Base-by-base conservation (phyloP, 2,113 vertebrate species). In the Aspiorhynchus laticeps region DNA sequence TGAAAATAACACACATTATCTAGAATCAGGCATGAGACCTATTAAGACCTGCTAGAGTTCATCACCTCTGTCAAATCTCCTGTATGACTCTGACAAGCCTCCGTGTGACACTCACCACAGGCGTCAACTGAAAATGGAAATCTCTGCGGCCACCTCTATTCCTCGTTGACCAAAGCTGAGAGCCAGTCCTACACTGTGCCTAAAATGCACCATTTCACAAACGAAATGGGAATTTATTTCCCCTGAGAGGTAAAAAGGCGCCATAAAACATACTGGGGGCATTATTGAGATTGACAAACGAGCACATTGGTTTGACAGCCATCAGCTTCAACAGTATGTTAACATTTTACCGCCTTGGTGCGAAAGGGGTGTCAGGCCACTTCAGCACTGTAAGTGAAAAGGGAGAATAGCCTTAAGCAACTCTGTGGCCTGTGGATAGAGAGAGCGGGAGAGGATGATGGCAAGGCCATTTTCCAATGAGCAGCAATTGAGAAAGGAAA, bases 231-330 rank as follows among this genome's bases (percentile, higher is more conserved):
- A 73, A 71, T 80, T 33, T 36, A 36, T 87, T 51, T 28, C 79
- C 21, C 26, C 41, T 19, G 28, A 86, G 85, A 61, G 73, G 69
- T 63, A 43, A 38, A 31, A 48, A 85, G 46, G 69, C 4, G 5
- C 7, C 21, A 46, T 79, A 28, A 4, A 48, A 2, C 5, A 7
- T 19, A 3, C 48, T 9, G 59, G 9, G 24, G 19, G 77, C 21
- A 3, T 81, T 76, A 85, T 19, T 31, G 56, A 85, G 86, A 84
- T 84, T 86, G 88, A 88, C 74, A 83, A 87, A 85, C n/a, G 53
- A 26, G 51, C 67, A 76, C 19, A 28, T 17, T 41, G 31, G 24
- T 76, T 19, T 80, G 89, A 86, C 79, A 83, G 84, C 73, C 51
- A 46, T 82, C 71, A 63, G 43, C 48, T 78, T 7, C 19, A 28